A percentile compares a stretch with the other conserved stretches of the same genome.
phyloP scores from a whole-genome alignment of 2,797 vertebrate species.

The Distichodus sexfasciatus region DNA sequence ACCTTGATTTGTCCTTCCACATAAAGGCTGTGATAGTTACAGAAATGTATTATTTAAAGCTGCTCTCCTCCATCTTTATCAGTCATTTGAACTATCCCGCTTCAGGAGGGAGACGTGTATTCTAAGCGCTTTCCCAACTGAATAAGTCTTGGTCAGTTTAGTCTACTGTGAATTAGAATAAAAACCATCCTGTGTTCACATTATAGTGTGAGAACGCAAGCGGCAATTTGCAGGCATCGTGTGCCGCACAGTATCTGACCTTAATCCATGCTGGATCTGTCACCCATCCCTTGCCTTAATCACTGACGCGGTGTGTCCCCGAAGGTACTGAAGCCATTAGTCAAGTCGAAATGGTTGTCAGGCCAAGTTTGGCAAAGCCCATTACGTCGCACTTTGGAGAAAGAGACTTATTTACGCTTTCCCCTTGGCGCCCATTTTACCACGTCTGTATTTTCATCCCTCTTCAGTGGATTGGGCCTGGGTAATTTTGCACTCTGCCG shows the following conservation, averaged over 20 bases:
- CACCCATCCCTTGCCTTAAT: constrained; percentile 41
- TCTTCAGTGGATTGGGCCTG: not conserved
- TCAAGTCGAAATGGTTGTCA: constrained; percentile 53
- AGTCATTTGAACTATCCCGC: constrained; percentile 1
- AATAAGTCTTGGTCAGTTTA: not conserved
- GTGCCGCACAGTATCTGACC: constrained; percentile 29
- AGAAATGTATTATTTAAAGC: constrained; percentile 23
- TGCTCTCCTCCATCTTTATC: not conserved
- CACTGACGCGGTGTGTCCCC: constrained; percentile 46
- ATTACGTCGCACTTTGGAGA: constrained; percentile 19
- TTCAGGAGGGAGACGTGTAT: not conserved
- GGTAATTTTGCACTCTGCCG: not conserved
- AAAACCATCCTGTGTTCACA: constrained; percentile 31
- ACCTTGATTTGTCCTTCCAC: constrained; percentile 18
- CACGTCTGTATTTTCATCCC: constrained; percentile 13
- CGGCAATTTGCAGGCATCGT: constrained; percentile 9
- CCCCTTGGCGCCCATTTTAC: constrained; percentile 9
- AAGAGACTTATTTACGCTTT: constrained; percentile 6
- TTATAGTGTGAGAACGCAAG: not conserved
- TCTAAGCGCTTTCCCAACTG: not conserved
- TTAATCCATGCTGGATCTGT: constrained; percentile 38
- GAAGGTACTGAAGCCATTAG: constrained; percentile 47
- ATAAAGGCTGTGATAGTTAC: not conserved
- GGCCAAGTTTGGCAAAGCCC: constrained; percentile 48
- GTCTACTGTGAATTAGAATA: constrained; percentile 25